Evolutionary conservation across 2,113 vertebrate genomes (phyloP).

Genomic region (Lethenteron reissneri): DNA sequence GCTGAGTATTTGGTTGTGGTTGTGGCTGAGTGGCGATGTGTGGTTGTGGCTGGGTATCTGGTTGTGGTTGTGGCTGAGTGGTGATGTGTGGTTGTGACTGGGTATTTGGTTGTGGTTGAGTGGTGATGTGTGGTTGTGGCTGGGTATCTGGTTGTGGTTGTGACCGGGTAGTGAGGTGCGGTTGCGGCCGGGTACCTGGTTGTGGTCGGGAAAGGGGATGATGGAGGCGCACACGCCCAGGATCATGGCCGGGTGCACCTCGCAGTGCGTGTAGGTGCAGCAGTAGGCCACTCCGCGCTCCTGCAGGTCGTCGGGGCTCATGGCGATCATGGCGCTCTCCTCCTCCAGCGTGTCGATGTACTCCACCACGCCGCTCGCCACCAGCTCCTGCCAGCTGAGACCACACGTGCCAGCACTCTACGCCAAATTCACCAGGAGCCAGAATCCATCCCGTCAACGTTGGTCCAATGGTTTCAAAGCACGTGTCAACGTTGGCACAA

Average conservation of each 20-base stretch:
- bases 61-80: background rate
- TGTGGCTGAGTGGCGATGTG: no score
- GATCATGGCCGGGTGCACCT: background rate
- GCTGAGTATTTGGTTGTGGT: no score
- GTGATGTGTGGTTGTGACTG: no score
- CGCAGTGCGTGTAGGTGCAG: slow-evolving; percentile 1
- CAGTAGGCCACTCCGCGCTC: slow-evolving; percentile 1
- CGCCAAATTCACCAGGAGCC: no score
- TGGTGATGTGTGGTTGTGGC: no score
- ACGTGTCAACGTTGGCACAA: no score
- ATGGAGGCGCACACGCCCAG: slow-evolving; percentile 5
- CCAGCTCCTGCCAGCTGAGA: background rate
- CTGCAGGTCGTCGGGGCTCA: slow-evolving; percentile 4
- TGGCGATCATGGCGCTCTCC: background rate
- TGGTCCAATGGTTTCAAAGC: no score
- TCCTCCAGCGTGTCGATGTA: slow-evolving; percentile 4
- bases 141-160: no score
- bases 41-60: background rate
- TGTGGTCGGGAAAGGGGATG: slow-evolving; percentile 5
- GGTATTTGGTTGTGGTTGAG: no score
- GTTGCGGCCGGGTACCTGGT: background rate
- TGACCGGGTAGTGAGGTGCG: no score
- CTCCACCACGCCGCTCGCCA: background rate
- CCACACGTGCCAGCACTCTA: no score
- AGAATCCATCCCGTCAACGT: no score